Base-by-base conservation (phyloP, 2,113 vertebrate species). In the Verasper variegatus region DNA sequence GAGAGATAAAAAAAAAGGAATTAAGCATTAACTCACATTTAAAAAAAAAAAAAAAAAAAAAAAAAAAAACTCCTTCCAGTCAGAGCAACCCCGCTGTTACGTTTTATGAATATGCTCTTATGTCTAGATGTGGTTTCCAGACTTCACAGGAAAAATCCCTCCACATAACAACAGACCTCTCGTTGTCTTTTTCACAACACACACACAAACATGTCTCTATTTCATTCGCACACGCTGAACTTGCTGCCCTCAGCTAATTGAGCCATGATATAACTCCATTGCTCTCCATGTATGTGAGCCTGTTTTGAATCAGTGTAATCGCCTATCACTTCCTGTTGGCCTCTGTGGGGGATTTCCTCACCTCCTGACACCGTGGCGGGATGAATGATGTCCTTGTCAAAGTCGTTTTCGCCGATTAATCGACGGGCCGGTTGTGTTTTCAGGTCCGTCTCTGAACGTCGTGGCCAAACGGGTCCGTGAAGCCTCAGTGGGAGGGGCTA, bases 401-500 rank as follows among this genome's bases (percentile, higher is more conserved):
- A 60, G 12, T 2, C 13, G 0, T 24, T 1, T 7, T 42, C 24
- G 26, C 12, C 2, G 12, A 23, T 24, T 31, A 3, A 56, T 23
- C 57, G 23, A 59, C 45, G 0, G 13, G 15, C 6, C 3, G n/a
- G 2, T 20, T 3, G 8, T 23, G 0, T 64, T 76, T 78, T 15
- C 78, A 93, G 92, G 71, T 57, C 91, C 91, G 0, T 5, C 71
- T 51, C 60, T 93, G 2, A 88, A 91, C 24, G 90, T 94, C 0
- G 40, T 70, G 2, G 97, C 97, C 0, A 92, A 91, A 42, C 94
- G 92, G 24, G 18, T 95, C 35, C 96, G 96, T 68, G 95, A 95
- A 0, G 96, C 96, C 62, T 95, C 96, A 0, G 95, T 94, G 42
- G 95, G 95, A 4, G 97, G 98, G n/a, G 95, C 96, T 14, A 97